A percentile compares a stretch with the other conserved stretches of the same genome.
Evolutionary conservation across 2,797 vertebrate species (phyloP).

Genomic region (Nyctalus aviator): DNA sequence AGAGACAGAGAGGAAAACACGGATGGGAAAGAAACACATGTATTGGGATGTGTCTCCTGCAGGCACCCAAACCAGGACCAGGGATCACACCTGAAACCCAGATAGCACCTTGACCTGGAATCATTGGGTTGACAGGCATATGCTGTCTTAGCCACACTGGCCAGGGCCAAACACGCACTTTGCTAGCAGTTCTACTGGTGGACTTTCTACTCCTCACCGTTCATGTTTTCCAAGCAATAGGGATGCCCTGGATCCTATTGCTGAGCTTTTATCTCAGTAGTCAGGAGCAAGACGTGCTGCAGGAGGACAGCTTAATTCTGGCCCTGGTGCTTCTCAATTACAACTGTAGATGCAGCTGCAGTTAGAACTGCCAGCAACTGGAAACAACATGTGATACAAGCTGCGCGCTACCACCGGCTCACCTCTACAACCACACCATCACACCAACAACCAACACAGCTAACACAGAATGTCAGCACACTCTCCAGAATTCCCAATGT

Average conservation of each 20-base stretch:
- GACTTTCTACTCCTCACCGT: conserved; percentile 98
- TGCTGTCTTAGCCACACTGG: no score
- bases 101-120: conserved; percentile 1
- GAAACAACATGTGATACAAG: conserved; percentile 95
- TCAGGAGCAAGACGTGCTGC: conserved; percentile 97
- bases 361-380: conserved; percentile 95
- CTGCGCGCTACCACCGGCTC: conserved; percentile 92
- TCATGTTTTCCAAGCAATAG: conserved; percentile 99
- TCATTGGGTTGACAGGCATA: conserved; percentile 66
- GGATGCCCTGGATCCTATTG: conserved; percentile 99
- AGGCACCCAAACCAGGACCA: neutral
- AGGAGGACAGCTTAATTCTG: conserved; percentile 97
- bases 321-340: conserved; percentile 97
- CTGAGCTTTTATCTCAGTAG: conserved; percentile 98
- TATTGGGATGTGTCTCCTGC: neutral
- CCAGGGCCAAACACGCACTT: conserved; percentile 92
- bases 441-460: conserved; percentile 91
- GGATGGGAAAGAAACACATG: neutral
- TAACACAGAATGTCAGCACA: conserved; percentile 91
- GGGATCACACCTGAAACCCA: neutral
- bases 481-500: conserved; percentile 96
- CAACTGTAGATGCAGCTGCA: conserved; percentile 99
- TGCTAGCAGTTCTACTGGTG: conserved; percentile 97
- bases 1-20: neutral
- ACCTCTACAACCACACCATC: conserved; percentile 92